phyloP scores from a whole-genome alignment of 1,140 invertebrate species.

The Drosophila navojoa region DNA sequence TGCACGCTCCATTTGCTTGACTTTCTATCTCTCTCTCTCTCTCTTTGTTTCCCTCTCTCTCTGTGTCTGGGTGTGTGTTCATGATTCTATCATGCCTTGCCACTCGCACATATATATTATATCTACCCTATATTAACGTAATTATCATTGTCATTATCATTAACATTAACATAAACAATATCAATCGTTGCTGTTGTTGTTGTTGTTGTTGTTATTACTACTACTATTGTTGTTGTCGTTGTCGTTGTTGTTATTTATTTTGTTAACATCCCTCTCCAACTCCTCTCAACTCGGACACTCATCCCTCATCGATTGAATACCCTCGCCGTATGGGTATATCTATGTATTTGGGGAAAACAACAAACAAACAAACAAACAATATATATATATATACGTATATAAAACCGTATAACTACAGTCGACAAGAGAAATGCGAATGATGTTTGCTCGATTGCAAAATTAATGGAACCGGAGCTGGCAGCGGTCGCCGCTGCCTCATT shows the following conservation, averaged over 20 bases:
- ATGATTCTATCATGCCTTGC: too few species aligned
- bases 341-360: slow-evolving; percentile 24
- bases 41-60: too few species aligned
- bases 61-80: neutral
- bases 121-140: slow-evolving; percentile 12
- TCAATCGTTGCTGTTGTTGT: slow-evolving; percentile 35
- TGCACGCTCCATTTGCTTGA: slow-evolving; percentile 16
- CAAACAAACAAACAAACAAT: slow-evolving; percentile 15
- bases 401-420: slow-evolving; percentile 55
- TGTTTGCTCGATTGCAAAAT: slow-evolving; percentile 69
- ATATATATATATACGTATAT: neutral
- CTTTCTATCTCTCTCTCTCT: too few species aligned
- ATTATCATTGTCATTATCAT: slow-evolving; percentile 9
- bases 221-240: slow-evolving; percentile 14
- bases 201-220: slow-evolving; percentile 4
- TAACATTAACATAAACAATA: slow-evolving; percentile 40
- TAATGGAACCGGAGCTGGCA: slow-evolving; percentile 57
- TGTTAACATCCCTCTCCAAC: slow-evolving; percentile 31
- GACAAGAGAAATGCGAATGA: slow-evolving; percentile 80
- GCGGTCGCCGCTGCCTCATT: slow-evolving; percentile 34
- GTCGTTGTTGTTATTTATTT: slow-evolving; percentile 34
- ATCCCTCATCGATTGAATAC: slow-evolving; percentile 8
- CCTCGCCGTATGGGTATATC: neutral
- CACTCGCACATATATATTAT: slow-evolving; percentile 6
- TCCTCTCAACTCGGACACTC: slow-evolving; percentile 7